phyloP scores from a whole-genome alignment of 1,140 invertebrate genomes.

The Macrobrachium rosenbergii region DNA sequence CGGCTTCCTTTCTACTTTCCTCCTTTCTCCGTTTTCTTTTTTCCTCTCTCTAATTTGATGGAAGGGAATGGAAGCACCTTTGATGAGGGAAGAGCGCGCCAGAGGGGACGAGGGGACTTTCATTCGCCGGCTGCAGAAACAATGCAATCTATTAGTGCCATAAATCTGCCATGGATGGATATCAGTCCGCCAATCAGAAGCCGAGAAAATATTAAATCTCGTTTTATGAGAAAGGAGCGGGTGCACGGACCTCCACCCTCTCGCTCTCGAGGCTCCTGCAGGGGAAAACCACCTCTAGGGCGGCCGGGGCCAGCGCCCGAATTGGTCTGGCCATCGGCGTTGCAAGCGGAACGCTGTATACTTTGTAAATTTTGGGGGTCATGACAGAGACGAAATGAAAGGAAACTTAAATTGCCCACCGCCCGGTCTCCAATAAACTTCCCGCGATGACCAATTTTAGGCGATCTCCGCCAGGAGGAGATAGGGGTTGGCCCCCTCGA shows the following conservation, averaged over 20 bases:
- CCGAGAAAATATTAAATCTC: slow-evolving; percentile 53
- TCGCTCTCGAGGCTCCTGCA: background rate
- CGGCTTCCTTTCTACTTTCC: no score
- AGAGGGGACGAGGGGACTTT: background rate
- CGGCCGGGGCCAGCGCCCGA: background rate
- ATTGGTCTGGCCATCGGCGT: background rate
- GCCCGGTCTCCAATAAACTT: slow-evolving; percentile 4
- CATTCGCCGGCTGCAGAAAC: background rate
- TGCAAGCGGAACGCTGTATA: slow-evolving; percentile 1
- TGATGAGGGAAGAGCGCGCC: background rate
- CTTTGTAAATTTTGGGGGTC: slow-evolving; percentile 42
- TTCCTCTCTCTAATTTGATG: background rate
- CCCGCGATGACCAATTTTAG: slow-evolving; percentile 39
- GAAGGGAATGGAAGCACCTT: background rate
- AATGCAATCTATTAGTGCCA: slow-evolving; percentile 8
- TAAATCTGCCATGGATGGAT: slow-evolving; percentile 43
- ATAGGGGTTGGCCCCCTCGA: background rate
- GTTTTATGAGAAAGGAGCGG: slow-evolving; percentile 33
- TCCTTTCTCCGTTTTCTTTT: no score
- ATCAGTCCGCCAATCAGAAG: slow-evolving; percentile 48
- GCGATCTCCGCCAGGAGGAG: slow-evolving; percentile 1
- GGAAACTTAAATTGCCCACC: slow-evolving; percentile 35
- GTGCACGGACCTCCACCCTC: background rate
- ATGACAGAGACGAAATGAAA: slow-evolving; percentile 37
- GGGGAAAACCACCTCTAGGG: background rate